These are phyloP conservation scores for Augochlorella aurata DNA, from an alignment of 2,888 invertebrate genomes.

Conservation along the genomic window DNA sequence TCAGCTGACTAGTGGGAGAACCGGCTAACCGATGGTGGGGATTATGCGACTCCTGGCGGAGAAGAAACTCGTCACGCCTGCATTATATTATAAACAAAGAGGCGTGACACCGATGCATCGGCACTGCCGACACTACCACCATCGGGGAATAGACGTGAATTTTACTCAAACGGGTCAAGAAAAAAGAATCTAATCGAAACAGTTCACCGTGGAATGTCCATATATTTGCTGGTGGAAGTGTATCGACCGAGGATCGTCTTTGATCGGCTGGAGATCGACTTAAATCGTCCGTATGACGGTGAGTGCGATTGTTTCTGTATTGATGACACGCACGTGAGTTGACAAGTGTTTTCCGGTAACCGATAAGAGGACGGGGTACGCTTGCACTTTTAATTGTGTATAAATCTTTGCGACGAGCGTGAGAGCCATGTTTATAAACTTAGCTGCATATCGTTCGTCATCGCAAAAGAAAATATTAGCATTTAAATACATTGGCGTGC, in stretches of 20 bases:
- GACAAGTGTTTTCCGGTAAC: constrained; percentile 8
- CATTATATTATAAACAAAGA: constrained; percentile 31
- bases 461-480: not conserved
- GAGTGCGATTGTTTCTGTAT: constrained; percentile 51
- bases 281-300: constrained; percentile 28
- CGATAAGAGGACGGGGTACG: constrained; percentile 1
- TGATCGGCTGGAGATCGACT: constrained; percentile 17
- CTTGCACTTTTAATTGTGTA: not conserved
- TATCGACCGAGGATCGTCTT: constrained; percentile 24
- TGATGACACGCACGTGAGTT: constrained; percentile 32
- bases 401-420: not conserved
- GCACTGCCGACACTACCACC: constrained; percentile 15
- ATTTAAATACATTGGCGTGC: not conserved
- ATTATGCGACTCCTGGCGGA: constrained; percentile 13
- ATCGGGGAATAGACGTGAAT: constrained; percentile 45
- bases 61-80: constrained; percentile 13
- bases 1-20: constrained; percentile 15
- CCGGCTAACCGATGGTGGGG: constrained; percentile 3
- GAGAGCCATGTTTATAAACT: not conserved
- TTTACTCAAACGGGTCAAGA: constrained; percentile 18
- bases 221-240: constrained; percentile 35
- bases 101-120: constrained; percentile 44
- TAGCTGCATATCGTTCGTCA: not conserved
- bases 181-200: not conserved
- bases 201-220: constrained; percentile 49